Conservation (phyloP, 2,888 invertebrate species). For the Ischnura elegans region DNA sequence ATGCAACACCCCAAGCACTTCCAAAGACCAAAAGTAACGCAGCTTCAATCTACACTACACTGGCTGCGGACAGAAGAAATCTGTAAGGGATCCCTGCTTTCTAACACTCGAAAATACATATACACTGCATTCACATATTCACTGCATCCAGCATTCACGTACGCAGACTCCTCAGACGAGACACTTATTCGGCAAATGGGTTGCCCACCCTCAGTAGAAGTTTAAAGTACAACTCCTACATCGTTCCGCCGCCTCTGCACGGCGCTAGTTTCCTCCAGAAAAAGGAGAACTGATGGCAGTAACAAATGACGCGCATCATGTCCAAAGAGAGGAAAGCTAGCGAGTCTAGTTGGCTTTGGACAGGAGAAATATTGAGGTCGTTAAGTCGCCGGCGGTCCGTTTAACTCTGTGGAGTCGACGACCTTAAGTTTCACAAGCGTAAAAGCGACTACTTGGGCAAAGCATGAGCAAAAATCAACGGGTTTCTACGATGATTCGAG, state of each 20-base stretch:
- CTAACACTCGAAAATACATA: no score
- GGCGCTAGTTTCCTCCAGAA: not conserved
- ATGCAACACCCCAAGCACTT: no score
- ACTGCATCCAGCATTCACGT: no score
- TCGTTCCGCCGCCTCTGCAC: not conserved
- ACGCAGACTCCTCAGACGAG: no score
- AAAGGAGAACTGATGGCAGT: not conserved
- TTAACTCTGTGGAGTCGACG: not conserved
- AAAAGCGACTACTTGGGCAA: not conserved
- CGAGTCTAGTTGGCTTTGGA: not conserved
- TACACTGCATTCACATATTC: no score
- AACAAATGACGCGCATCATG: not conserved
- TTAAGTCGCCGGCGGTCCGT: not conserved
- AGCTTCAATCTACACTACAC: no score
- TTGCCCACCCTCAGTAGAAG: no score
- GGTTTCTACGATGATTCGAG: no score
- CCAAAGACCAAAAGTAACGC: no score
- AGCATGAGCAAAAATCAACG: not conserved
- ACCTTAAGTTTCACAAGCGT: not conserved
- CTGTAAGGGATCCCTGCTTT: no score
- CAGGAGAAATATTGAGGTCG: not conserved
- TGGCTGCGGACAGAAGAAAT: no score
- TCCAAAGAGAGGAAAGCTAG: not conserved
- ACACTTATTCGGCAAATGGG: no score
- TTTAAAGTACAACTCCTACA: not conserved